Percentiles rank a stretch among this genome's conserved stretches.
These are phyloP conservation scores for Phymastichus coffea DNA, from an alignment of 1,140 invertebrate species.

Conservation along the genomic window DNA sequence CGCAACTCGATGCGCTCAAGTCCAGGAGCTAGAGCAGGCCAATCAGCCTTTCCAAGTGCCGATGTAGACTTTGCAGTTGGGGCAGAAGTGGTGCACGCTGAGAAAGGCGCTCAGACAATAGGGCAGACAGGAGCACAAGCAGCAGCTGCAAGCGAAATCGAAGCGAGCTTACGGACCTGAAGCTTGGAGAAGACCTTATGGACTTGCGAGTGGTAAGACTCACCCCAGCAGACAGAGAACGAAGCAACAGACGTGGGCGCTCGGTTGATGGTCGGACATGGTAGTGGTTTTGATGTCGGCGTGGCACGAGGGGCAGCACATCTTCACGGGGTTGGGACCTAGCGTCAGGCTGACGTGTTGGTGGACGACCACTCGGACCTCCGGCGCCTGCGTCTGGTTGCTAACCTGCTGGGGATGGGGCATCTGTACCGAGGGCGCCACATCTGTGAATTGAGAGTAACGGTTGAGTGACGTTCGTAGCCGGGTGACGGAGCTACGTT, in stretches of 20 bases:
- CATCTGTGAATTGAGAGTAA: no score
- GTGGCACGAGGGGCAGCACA: slow-evolving; percentile 49
- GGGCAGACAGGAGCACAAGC: slow-evolving; percentile 56
- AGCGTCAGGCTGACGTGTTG: slow-evolving; percentile 40
- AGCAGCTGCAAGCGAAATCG: slow-evolving; percentile 48
- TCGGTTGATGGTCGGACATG: slow-evolving; percentile 50
- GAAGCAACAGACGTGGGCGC: slow-evolving; percentile 52
- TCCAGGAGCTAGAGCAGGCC: no score
- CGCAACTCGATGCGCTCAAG: no score
- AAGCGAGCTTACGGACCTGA: neutral
- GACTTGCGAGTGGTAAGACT: no score
- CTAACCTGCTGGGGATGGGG: slow-evolving; percentile 30
- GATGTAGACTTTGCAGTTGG: slow-evolving; percentile 55
- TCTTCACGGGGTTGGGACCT: slow-evolving; percentile 42
- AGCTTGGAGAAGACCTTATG: neutral
- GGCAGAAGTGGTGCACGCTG: slow-evolving; percentile 56
- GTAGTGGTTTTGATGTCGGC: slow-evolving; percentile 51
- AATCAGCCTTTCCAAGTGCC: slow-evolving; percentile 56
- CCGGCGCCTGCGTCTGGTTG: slow-evolving; percentile 26
- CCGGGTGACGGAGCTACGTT: neutral
- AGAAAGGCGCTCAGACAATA: slow-evolving; percentile 57
- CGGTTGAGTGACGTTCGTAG: no score
- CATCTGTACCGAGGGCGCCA: slow-evolving; percentile 32
- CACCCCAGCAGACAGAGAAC: slow-evolving; percentile 52
- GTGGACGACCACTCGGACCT: slow-evolving; percentile 42